Percentiles rank a stretch among this genome's conserved stretches.
Evolutionary conservation across 2,113 vertebrate species (phyloP).

Genomic region (Heptranchias perlo): DNA sequence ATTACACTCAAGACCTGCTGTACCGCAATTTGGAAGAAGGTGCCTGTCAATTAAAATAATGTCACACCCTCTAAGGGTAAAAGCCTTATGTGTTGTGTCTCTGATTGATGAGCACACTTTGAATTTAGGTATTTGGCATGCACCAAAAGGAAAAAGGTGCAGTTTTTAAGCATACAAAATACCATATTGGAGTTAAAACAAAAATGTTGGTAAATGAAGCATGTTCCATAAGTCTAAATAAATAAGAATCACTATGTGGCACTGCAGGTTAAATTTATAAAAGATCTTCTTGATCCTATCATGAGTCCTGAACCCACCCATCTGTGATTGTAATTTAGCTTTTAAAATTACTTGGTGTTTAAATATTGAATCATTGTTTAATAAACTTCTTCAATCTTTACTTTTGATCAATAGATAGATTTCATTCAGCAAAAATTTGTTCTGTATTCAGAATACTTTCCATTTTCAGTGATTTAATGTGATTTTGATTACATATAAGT

Average conservation of each 20-base stretch:
- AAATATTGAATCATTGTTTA: background rate
- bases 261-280: background rate
- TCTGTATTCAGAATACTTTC: background rate
- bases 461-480: constrained; percentile 17
- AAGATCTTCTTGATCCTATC: background rate
- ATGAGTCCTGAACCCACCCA: background rate
- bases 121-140: background rate
- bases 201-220: background rate
- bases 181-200: background rate
- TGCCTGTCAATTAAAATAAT: background rate
- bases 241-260: background rate
- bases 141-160: background rate
- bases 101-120: background rate
- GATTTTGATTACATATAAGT: constrained; percentile 1
- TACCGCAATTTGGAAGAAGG: background rate
- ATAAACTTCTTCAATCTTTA: background rate
- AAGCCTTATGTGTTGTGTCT: background rate
- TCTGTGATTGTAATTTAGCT: background rate
- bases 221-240: background rate
- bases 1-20: background rate
- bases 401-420: background rate
- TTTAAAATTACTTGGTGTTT: background rate
- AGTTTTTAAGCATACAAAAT: background rate
- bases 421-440: background rate
- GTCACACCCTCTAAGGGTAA: background rate